Percentiles rank a stretch among this genome's conserved stretches.
Evolutionary conservation across 2,797 vertebrate species (phyloP).

Genomic region (Artibeus jamaicensis): DNA sequence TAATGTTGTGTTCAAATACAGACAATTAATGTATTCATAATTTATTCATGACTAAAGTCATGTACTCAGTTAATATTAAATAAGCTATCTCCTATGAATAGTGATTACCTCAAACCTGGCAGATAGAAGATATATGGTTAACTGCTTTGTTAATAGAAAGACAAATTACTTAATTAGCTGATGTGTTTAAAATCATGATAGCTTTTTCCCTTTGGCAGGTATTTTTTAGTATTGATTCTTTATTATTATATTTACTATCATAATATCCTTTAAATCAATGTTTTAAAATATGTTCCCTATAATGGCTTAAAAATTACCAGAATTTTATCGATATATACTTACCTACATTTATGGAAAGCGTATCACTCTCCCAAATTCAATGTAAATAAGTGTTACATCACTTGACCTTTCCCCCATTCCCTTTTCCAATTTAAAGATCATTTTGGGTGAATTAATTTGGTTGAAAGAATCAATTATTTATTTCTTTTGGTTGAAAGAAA

Average conservation of each 20-base stretch:
- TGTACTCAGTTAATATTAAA: neutral
- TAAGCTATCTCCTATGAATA: neutral
- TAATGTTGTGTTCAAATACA: neutral
- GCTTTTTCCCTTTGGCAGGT: neutral
- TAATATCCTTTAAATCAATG: neutral
- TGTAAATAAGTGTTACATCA: neutral
- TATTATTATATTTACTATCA: neutral
- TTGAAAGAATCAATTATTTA: no score
- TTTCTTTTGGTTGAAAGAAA: no score
- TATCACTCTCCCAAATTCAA: neutral
- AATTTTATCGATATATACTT: neutral
- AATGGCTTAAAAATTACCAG: neutral
- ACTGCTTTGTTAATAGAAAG: neutral
- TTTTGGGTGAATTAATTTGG: neutral
- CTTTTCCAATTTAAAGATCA: neutral
- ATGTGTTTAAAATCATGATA: neutral
- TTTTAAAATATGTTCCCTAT: neutral
- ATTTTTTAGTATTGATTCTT: neutral
- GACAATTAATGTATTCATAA: neutral
- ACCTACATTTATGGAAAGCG: neutral
- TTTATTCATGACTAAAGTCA: neutral
- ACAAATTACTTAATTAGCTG: neutral
- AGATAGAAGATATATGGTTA: neutral
- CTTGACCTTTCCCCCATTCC: neutral
- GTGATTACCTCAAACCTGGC: neutral